These are phyloP conservation scores for Tipula unca DNA, from an alignment of 2,888 invertebrate species.

Conservation along the genomic window DNA sequence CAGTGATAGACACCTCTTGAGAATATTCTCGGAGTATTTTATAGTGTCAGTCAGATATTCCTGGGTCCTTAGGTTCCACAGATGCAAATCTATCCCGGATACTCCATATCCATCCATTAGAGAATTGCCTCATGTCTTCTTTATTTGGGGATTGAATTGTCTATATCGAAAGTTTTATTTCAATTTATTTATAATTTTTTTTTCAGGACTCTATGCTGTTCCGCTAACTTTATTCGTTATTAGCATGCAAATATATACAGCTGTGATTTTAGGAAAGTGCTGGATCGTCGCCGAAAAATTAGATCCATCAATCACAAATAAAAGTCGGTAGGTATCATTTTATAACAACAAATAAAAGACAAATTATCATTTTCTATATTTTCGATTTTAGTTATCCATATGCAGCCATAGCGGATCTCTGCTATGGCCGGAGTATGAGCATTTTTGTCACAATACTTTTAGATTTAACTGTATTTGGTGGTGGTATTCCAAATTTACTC, in stretches of 20 bases:
- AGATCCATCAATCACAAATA: slow-evolving; percentile 53
- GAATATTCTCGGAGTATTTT: too few species aligned
- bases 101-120: too few species aligned
- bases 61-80: too few species aligned
- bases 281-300: slow-evolving; percentile 72
- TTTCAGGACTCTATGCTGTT: slow-evolving; percentile 61
- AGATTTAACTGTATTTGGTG: slow-evolving; percentile 67
- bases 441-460: slow-evolving; percentile 58
- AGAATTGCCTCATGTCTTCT: too few species aligned
- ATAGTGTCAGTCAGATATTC: too few species aligned
- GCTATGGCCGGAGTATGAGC: slow-evolving; percentile 57
- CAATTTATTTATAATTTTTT: too few species aligned
- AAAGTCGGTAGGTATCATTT: too few species aligned
- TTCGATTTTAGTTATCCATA: too few species aligned
- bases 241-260: slow-evolving; percentile 70
- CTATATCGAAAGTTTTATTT: too few species aligned
- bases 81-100: too few species aligned
- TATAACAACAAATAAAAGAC: slow-evolving; percentile 22
- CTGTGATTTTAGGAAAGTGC: slow-evolving; percentile 66
- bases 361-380: slow-evolving; percentile 26
- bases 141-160: too few species aligned
- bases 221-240: slow-evolving; percentile 59
- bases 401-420: slow-evolving; percentile 72
- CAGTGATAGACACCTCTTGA: not conserved
- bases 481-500: slow-evolving; percentile 70